Evolutionary conservation across 1,140 invertebrate species (phyloP), one percentile per base, ranked within the genome.

Genomic region (Phthorimaea operculella): DNA sequence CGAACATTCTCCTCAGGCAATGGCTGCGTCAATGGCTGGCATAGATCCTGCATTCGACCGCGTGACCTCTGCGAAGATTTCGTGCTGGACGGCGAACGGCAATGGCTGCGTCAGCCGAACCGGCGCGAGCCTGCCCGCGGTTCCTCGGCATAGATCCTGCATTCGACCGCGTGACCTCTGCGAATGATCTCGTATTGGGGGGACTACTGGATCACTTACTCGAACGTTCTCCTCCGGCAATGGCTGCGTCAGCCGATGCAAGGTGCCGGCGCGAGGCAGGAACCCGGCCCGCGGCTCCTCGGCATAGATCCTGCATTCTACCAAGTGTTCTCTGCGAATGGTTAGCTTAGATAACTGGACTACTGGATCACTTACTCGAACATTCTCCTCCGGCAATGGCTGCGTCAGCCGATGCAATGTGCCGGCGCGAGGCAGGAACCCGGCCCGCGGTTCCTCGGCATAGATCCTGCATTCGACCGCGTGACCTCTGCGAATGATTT

Each of bases 221-320:
- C 94, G 83, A 8, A 94, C 88, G 64, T 90, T 88, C 11, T 87
- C 68, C 12, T 85, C 76, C 4, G 86, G 69, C 44, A 68, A 60
- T 7, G 94, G 94, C 17, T 90, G 87, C 6, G 79, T 87, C 28
- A 99, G 86, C 70, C 95, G 90, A 14, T 88, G 80, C 9, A 99
- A 76, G 0, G 89, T 89, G 21, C 94, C 94, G 6, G 94, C 93
- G 11, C 92, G 90, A 1, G 98, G 98, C 79, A 99, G 88, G 85
- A 99, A 99, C 48, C 91, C 92, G 48, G 91, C 92, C 12, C 90
- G 86, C 0, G 90, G 90, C 76, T 90, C 88, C 86, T 99, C 98
- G 0, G 98, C 98, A 87, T 99, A 99, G 60, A 99, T 96, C 66
- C 98, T 88, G 16, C 96, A 96, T 86, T 98, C 96, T 66, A 98